These are phyloP conservation scores for Hirtodrosophila trivittata DNA, from an alignment of 2,888 invertebrate genomes.

Conservation along the genomic window DNA sequence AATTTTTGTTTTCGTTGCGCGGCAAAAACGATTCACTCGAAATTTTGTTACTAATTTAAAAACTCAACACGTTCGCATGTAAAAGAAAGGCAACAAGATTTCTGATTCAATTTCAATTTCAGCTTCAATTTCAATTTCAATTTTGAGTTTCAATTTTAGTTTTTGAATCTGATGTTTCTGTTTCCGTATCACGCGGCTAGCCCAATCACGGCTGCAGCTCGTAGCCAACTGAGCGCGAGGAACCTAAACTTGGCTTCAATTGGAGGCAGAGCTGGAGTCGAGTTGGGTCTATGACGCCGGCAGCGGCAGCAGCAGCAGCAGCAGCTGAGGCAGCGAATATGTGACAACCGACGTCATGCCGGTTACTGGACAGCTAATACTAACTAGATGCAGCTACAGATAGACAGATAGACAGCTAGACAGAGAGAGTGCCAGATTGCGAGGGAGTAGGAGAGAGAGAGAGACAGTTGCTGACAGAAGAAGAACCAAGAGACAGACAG, in stretches of 20 bases:
- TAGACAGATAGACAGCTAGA: background rate
- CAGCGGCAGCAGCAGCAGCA: constrained; percentile 22
- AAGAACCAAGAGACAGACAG: background rate
- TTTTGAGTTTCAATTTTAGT: constrained; percentile 11
- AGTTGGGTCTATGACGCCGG: constrained; percentile 34
- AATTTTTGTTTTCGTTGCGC: background rate
- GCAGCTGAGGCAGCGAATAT: constrained; percentile 17
- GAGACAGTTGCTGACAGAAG: constrained; percentile 1
- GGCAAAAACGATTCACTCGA: constrained; percentile 30
- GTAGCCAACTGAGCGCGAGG: constrained; percentile 65
- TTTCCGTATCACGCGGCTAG: constrained; percentile 63
- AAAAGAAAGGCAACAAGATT: constrained; percentile 39
- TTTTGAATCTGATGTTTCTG: constrained; percentile 19
- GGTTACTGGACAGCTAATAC: constrained; percentile 31
- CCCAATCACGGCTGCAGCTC: constrained; percentile 74
- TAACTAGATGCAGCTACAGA: background rate
- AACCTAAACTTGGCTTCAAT: constrained; percentile 37
- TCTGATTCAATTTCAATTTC: constrained; percentile 37
- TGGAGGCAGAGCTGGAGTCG: constrained; percentile 17
- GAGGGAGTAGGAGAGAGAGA: constrained; percentile 3
- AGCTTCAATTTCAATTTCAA: constrained; percentile 28
- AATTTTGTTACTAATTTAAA: constrained; percentile 25
- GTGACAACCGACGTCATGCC: constrained; percentile 38
- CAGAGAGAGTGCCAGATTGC: constrained; percentile 12
- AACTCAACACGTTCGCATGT: constrained; percentile 60